These are phyloP conservation scores for Creontiades dilutus DNA, from an alignment of 2,888 invertebrate species.

Conservation along the genomic window DNA sequence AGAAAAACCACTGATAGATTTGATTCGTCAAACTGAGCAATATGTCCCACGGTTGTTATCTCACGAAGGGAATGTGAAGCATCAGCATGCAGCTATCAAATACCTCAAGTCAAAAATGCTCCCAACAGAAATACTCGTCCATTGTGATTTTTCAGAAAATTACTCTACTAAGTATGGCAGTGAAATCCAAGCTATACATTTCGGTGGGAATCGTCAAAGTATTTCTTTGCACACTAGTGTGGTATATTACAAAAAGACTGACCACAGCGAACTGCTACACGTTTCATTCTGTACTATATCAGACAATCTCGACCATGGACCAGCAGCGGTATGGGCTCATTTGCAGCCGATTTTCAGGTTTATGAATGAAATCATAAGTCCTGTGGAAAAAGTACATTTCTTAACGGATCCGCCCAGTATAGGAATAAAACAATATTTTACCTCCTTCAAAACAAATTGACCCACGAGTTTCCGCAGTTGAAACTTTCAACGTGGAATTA, in stretches of 20 bases:
- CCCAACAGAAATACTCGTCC: conserved; percentile 75
- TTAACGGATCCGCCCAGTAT: conserved; percentile 78
- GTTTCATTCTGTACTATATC: background rate
- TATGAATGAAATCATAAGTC: conserved; percentile 72
- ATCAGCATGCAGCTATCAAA: background rate
- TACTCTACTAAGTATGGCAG: conserved; percentile 77
- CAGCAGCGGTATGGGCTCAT: conserved; percentile 21
- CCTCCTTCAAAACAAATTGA: conserved; percentile 76
- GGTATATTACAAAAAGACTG: background rate
- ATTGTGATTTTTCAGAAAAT: conserved; percentile 78
- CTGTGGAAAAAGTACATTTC: conserved; percentile 76
- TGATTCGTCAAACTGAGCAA: background rate
- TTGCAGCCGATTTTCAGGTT: conserved; percentile 75
- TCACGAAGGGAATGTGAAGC: background rate
- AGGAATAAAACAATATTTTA: conserved; percentile 78
- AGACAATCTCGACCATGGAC: conserved; percentile 3
- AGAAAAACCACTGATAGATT: background rate
- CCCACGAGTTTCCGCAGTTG: conserved; percentile 72
- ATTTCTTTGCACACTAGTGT: conserved; percentile 78
- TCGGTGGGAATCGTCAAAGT: conserved; percentile 77
- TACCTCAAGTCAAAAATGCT: conserved; percentile 74
- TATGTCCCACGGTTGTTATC: background rate
- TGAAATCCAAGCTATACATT: conserved; percentile 78
- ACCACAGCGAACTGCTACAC: background rate
- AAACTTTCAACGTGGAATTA: conserved; percentile 76